Evolutionary conservation across 2,797 vertebrate species (phyloP), one percentile per base, ranked within the genome.

Genomic region (Fratercula arctica): DNA sequence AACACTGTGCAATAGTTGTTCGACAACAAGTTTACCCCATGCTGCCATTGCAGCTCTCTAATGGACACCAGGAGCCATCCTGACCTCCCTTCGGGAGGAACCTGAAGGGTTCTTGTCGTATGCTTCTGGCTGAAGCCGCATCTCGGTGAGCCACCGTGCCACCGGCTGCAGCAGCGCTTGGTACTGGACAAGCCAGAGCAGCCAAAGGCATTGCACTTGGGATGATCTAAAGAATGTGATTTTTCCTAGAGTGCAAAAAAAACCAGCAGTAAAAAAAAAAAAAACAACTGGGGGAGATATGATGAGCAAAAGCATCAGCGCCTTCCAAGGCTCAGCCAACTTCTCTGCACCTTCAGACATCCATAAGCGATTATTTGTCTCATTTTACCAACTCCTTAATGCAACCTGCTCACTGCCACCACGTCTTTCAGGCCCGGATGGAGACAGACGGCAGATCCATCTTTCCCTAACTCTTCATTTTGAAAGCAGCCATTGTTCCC

Each of bases 121-220:
- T 59, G 41, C 60, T 79, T 39, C 64, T 5, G 2, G 19, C 20
- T 77, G 29, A 86, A 51, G 57, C 39, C 9, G 37, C 33, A 56
- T 15, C 53, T 69, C 1, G 2, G 35, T 0, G 3, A 72, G 57
- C 23, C 17, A 11, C 64, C 1, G 1, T 1, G 4, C 25, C 43
- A 28, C 48, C 1, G 3, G 48, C 56, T 78, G n/a, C 3, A 3
- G 68, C 8, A 11, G 45, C 5, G 2, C 50, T 53, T 33, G 9
- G 17, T 48, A 61, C 60, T 1, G 0, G 66, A 35, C 0, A 1
- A 68, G 53, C 39, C 48, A 25, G 17, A 78, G 61, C 21, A 78
- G 63, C 39, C 79, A 59, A 61, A 51, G 21, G 31, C 0, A 0
- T 26, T 13, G 25, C 12, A 29, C 45, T 56, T 50, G 56, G 31